Percentiles rank a stretch among this genome's conserved stretches.
Conservation (phyloP, 2,888 invertebrate species). For the Schizotus pectinicornis region DNA sequence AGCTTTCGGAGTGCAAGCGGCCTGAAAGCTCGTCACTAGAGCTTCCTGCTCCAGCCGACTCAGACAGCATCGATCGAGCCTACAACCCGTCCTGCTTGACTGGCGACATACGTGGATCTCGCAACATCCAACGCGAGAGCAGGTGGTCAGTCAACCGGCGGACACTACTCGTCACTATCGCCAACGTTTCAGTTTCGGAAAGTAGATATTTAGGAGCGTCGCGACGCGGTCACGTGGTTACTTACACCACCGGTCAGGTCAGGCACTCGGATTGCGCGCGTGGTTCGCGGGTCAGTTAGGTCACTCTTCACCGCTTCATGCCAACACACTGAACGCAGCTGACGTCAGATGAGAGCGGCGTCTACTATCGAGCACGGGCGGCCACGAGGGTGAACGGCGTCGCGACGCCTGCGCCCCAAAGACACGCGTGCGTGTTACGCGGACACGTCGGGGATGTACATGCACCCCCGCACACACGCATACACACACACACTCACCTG, state of each 20-base stretch:
- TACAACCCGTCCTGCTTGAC: slow-evolving; percentile 41
- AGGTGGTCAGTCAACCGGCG: slow-evolving; percentile 8
- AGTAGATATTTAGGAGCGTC: too few species aligned
- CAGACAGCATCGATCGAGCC: slow-evolving; percentile 54
- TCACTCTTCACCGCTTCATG: slow-evolving; percentile 57
- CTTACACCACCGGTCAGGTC: slow-evolving; percentile 1
- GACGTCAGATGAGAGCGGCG: slow-evolving; percentile 56
- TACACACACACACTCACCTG: slow-evolving; percentile 41
- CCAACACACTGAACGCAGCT: slow-evolving; percentile 54
- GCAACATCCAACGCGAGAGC: slow-evolving; percentile 14
- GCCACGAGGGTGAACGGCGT: slow-evolving; percentile 54
- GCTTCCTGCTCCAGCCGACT: slow-evolving; percentile 48
- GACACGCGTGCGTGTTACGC: slow-evolving; percentile 47
- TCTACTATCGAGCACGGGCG: slow-evolving; percentile 57
- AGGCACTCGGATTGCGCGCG: slow-evolving; percentile 39
- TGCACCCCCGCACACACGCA: slow-evolving; percentile 6
- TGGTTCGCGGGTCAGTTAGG: slow-evolving; percentile 47
- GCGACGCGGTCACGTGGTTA: too few species aligned
- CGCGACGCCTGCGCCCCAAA: slow-evolving; percentile 51
- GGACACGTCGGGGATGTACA: slow-evolving; percentile 29
- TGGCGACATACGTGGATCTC: slow-evolving; percentile 35
- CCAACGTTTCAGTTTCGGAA: too few species aligned
- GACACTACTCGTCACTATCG: too few species aligned
- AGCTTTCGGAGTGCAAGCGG: slow-evolving; percentile 31
- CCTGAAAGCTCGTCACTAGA: slow-evolving; percentile 44